These are phyloP conservation scores for Aegithalos caudatus DNA, from an alignment of 2,113 vertebrate genomes.

Conservation along the genomic window DNA sequence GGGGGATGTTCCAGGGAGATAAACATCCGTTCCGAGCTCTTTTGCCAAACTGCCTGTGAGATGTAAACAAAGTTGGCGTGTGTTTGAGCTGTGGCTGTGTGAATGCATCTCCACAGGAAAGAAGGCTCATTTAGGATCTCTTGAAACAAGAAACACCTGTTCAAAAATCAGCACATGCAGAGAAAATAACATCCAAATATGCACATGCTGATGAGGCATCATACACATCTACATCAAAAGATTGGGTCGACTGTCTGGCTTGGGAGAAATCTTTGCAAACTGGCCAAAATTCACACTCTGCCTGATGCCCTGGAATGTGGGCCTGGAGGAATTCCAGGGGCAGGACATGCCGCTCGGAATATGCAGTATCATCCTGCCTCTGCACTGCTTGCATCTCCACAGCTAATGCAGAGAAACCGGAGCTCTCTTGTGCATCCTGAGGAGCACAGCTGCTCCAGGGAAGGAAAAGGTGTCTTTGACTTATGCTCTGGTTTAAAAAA, in stretches of 20 bases:
- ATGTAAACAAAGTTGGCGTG: slow-evolving; percentile 48
- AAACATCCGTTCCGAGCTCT: slow-evolving; percentile 59
- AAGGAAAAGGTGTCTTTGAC: not conserved
- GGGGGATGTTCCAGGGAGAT: slow-evolving; percentile 50
- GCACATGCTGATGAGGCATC: slow-evolving; percentile 41
- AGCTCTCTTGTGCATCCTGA: not conserved
- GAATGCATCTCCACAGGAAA: slow-evolving; percentile 57
- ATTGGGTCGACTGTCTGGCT: not conserved
- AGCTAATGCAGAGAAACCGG: not conserved
- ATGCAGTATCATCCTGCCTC: not conserved
- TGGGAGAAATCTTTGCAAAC: slow-evolving; percentile 33
- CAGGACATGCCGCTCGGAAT: not conserved
- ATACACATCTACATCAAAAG: slow-evolving; percentile 30
- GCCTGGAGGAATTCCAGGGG: slow-evolving; percentile 40
- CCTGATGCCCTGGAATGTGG: slow-evolving; percentile 38
- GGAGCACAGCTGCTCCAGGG: not conserved
- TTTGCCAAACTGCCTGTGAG: slow-evolving; percentile 51
- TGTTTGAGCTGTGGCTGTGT: slow-evolving; percentile 35
- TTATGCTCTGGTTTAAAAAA: not conserved
- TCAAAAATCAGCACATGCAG: slow-evolving; percentile 37
- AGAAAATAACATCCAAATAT: slow-evolving; percentile 50
- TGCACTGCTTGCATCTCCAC: not conserved
- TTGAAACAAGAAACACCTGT: slow-evolving; percentile 70
- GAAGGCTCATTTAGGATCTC: slow-evolving; percentile 48
- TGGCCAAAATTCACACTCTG: slow-evolving; percentile 47